Base-by-base conservation (phyloP, 2,797 vertebrate species). In the Manis javanica region DNA sequence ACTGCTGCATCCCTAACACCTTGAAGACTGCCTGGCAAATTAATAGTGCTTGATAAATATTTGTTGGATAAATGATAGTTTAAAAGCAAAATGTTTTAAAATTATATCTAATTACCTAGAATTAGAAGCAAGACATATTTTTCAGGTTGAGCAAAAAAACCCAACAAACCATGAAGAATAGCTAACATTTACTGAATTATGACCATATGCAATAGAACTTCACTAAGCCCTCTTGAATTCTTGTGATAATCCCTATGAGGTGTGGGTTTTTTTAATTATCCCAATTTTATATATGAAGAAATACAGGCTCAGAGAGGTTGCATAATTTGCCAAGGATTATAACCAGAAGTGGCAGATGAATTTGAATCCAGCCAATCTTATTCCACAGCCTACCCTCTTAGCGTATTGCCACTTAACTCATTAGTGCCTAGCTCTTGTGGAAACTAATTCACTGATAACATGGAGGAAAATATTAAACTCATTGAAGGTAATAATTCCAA, bases 401-500 rank as follows among this genome's bases (percentile, higher is more conserved):
- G 55, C 82, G 90, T 57, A 29, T n/a, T 53, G 72, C 37, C 68
- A 74, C 68, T 90, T 96, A 87, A 87, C 82, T 49, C 51, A 74
- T 66, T 59, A 79, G 59, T 64, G 57, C n/a, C 37, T 66, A 93
- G 19, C 55, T 82, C 72, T 90, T 87, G 42, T 81, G 85, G 66
- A 95, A 87, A 87, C 15, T 4, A 84, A 61, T 39, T 75, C 5
- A 61, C 64, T 81, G 71, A 89, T n/a, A 89, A 49, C 46, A 39
- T 31, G 49, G 51, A 94, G 71, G 34, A 78, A 82, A 95, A 77
- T 59, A 79, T 42, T 55, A 83, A 94, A 57, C 57, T 96, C 82
- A 18, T 55, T 86, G 78, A 78, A 79, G 72, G 85, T 87, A 96
- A 37, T 96, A 68, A 63, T 87, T 91, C 53, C 90, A 68, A 91